Percentiles rank a stretch among this genome's conserved stretches.
phyloP scores from a whole-genome alignment of 2,888 invertebrate genomes.

The Brenthis hecate region DNA sequence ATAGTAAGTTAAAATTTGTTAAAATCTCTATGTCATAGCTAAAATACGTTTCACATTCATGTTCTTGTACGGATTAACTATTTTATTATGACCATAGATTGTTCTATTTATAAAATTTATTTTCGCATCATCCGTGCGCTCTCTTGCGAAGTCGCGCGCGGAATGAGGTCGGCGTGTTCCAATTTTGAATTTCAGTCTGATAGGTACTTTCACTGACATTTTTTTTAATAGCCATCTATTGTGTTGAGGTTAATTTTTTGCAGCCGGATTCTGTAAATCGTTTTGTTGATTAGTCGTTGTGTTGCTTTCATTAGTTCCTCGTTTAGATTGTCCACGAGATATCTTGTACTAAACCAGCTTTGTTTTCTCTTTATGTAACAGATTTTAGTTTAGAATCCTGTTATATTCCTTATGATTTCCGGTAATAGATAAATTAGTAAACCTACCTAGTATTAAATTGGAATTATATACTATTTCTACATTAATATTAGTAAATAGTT shows the following conservation, averaged over 20 bases:
- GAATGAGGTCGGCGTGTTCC: conserved; percentile 76
- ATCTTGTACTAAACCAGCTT: conserved; percentile 23
- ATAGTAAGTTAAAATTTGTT: neutral
- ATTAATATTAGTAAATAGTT: no score
- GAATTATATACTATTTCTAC: no score
- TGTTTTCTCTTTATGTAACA: conserved; percentile 37
- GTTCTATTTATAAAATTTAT: conserved; percentile 63
- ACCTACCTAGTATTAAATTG: no score
- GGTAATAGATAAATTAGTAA: conserved; percentile 1
- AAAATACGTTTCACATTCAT: conserved; percentile 4
- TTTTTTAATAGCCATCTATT: conserved; percentile 23
- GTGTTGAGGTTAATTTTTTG: conserved; percentile 16
- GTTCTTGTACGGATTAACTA: conserved; percentile 15
- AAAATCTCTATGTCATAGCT: neutral
- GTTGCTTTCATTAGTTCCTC: conserved; percentile 37
- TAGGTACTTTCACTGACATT: conserved; percentile 65
- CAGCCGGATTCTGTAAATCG: conserved; percentile 17
- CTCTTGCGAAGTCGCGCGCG: conserved; percentile 61
- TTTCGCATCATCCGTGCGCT: conserved; percentile 62
- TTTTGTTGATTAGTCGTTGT: conserved; percentile 20
- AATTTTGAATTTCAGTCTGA: conserved; percentile 74
- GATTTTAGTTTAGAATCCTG: conserved; percentile 26
- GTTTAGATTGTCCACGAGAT: conserved; percentile 22
- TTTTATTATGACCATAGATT: conserved; percentile 35
- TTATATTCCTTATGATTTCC: conserved; percentile 19